Conservation (phyloP, 2,113 vertebrate genomes). For the Scytalopus superciliaris region DNA sequence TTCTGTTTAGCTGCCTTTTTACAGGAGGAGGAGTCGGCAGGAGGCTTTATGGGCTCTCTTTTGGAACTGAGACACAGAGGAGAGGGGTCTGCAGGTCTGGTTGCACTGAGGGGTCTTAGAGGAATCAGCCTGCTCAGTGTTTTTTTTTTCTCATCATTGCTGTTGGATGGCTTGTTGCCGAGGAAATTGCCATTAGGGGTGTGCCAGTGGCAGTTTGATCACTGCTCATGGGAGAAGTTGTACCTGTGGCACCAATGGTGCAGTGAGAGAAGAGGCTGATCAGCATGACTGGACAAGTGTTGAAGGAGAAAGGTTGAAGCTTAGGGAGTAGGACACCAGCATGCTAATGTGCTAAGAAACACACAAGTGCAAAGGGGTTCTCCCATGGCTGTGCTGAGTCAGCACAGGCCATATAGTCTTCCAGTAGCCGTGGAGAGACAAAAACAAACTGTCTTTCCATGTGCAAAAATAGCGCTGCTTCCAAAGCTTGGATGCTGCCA, state of each 20-base stretch:
- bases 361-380: background rate
- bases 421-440: background rate
- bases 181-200: background rate
- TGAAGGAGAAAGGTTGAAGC: background rate
- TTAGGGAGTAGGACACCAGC: background rate
- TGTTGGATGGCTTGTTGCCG: background rate
- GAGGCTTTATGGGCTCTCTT: background rate
- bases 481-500: background rate
- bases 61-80: background rate
- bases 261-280: background rate
- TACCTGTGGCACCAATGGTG: background rate
- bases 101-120: background rate
- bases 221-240: background rate
- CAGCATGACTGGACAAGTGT: background rate
- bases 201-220: background rate
- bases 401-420: background rate
- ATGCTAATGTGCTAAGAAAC: background rate
- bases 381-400: background rate
- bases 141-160: background rate
- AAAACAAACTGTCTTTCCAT: background rate
- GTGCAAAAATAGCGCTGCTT: background rate
- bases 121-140: background rate
- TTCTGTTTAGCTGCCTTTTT: background rate
- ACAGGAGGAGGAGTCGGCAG: background rate
- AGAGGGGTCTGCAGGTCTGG: background rate